Evolutionary conservation across 1,140 invertebrate genomes (phyloP), one percentile per base, ranked within the genome.

Genomic region (Maniola jurtina): DNA sequence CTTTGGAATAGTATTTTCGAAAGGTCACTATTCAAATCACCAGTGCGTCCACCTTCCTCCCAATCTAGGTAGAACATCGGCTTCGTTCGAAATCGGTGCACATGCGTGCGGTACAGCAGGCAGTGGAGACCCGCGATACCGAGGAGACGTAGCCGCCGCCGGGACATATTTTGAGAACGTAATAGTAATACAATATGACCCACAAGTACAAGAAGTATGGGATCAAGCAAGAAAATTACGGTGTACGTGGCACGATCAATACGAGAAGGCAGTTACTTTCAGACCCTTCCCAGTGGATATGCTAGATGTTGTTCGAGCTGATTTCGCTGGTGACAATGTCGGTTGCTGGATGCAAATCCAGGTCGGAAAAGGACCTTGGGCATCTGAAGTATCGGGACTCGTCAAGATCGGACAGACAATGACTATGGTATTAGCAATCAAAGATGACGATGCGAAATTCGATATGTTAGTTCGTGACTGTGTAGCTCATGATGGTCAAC

Each of bases 391-490:
- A 0, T 97, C 97, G 0, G 97, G 97, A 0, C 90, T 98, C 33
- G 97, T 98, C 0, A 98, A 98, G 86, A 98, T 98, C 55, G 97
- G 97, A 2, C 97, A 98, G 80, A 98, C 97, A 0, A 98, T 99
- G 97, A 99, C 97, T 6, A 98, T 98, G 97, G 97, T 98, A 1
- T 87, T 98, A 34, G 97, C 97, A 8, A 98, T 99, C 71, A 98
- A 99, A 88, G 97, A 98, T 71, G 97, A 98, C 74, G 97, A 98
- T 73, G 96, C 96, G 52, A 98, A 98, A 84, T 98, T 98, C 83
- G 97, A 98, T 88, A 98, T 98, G 97, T 90, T 98, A 47, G 97
- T 98, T 1, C 92, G 97, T 38, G 98, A 98, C 79, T 98, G 97
- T 81, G 96, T 98, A 88, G 97, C 97, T 11, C 97, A 98, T 82